Evolutionary conservation across 1,140 invertebrate genomes (phyloP), one percentile per base, ranked within the genome.

Genomic region (Zaprionus tsacasi): DNA sequence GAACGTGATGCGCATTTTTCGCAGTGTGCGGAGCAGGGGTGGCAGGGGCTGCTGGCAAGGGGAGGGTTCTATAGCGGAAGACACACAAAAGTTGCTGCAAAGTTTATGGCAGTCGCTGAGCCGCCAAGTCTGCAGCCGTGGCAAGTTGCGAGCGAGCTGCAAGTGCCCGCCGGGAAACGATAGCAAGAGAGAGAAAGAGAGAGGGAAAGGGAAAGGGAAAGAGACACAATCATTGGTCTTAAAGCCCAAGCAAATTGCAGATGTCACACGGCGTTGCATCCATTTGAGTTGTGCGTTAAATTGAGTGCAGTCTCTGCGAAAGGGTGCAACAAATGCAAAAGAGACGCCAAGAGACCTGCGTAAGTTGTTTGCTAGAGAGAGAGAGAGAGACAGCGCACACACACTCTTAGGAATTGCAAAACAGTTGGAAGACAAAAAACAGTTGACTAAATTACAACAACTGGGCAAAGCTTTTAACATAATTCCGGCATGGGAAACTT

Each of bases 1-100:
- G 50, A 89, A 88, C 85, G 83, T 88, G 85, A 89, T 89, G 83
- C 85, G 83, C 83, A 88, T 88, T 89, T 88, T 85, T 85, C 81
- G 85, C 81, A 88, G 57, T 89, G 82, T 15, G 55, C 11, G 13
- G 54, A 25, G 12, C 21, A 11, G 21, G 8, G 6, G n/a, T 11
- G 33, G 25, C 7, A 38, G 57, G 0, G 36, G 33, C 10, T 10
- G 43, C 21, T 27, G 38, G 30, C 64, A n/a, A 15, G 21, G 52
- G 25, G 55, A n/a, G 48, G n/a, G 11, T 10, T 27, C 21, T 25
- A 54, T 30, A 30, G 27, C 3, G 36, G 59, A 71, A 78, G 56
- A 78, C 80, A 78, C 70, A 83, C 72, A 88, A 83, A 87, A 87
- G 67, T 87, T 87, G 65, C 70, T 55, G 52, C 76, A 70, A 87